Base-by-base conservation (phyloP, 2,888 invertebrate genomes). In the Aquatica leii region DNA sequence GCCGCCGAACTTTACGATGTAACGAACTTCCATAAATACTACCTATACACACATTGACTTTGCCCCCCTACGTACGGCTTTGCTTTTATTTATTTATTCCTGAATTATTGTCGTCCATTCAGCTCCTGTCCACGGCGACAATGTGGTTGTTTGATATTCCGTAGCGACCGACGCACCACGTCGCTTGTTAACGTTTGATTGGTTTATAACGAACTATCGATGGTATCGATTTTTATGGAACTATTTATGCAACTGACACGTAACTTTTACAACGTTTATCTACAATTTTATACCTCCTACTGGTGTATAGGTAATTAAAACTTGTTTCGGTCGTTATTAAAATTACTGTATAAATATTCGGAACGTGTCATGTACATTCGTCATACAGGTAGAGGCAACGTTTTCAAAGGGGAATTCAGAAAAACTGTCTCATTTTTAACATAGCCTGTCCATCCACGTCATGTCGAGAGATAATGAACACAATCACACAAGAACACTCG, bases 1-100 rank as follows among this genome's bases (percentile, higher is more conserved):
- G 75, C 73, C 76, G 74, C 74, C 75, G 74, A 76, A 76, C 74
- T 78, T 80, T 79, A 80, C 76, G 78, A 79, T 74, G 78, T 76
- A 77, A 77, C 76, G 74, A 77, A 77, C 75, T 77, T 76, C 77
- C 74, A 79, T 79, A 79, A 79, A 79, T 79, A 74, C 71, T 69
- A 66, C 70, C 73, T 74, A 76, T 77, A 74, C 73, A 73, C 71
- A 62, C 54, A 52, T 57, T 57, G 61, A 62, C 60, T 52, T 50
- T 62, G 52, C 65, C 60, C 69, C 67, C 66, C 73, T 69, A 73
- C 69, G 69, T 63, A 70, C 72, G 68, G 69, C 67, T 71, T 72
- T 72, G 74, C 74, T 76, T 76, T 77, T 76, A 77, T 77, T 76
- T 77, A 75, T 77, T 77, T 77, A 76, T 76, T 75, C 74, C 75